Evolutionary conservation across 2,888 invertebrate species (phyloP).

Genomic region (Candidula unifasciata): DNA sequence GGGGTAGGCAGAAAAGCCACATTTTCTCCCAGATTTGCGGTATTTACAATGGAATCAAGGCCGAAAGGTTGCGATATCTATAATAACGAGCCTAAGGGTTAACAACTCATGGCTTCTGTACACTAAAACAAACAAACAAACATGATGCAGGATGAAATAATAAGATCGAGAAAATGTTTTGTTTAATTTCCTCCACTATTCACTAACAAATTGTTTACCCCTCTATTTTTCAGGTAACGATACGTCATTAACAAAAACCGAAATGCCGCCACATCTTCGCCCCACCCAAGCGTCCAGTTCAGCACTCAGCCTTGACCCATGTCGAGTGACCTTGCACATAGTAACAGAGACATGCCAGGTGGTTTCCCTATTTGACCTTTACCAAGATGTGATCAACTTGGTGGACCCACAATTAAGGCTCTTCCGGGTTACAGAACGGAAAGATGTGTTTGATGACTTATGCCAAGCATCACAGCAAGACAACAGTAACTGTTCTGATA

Average conservation of each 20-base stretch:
- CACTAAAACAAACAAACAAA: too few species aligned
- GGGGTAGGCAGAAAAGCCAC: too few species aligned
- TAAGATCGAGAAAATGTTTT: too few species aligned
- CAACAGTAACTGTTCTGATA: slow-evolving; percentile 14
- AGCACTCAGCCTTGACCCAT: slow-evolving; percentile 61
- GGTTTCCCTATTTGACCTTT: slow-evolving; percentile 63
- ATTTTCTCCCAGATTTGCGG: too few species aligned
- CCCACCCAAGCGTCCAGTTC: slow-evolving; percentile 63
- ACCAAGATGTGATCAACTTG: slow-evolving; percentile 65
- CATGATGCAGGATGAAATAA: too few species aligned
- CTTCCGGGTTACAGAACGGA: slow-evolving; percentile 57
- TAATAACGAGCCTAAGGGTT: too few species aligned
- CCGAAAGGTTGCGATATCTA: too few species aligned
- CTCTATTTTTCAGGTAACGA: slow-evolving; percentile 62
- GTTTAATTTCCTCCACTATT: neutral
- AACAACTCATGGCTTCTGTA: too few species aligned
- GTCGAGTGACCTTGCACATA: slow-evolving; percentile 63
- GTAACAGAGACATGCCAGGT: slow-evolving; percentile 65
- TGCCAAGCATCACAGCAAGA: slow-evolving; percentile 41
- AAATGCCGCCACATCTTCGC: slow-evolving; percentile 55
- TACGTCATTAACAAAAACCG: slow-evolving; percentile 61
- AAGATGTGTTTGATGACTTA: neutral
- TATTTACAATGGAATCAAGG: too few species aligned
- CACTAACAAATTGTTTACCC: slow-evolving; percentile 12
- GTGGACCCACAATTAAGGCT: slow-evolving; percentile 65